Evolutionary conservation across 2,888 invertebrate species (phyloP), one percentile per base, ranked within the genome.

Genomic region (Odontothrips loti): DNA sequence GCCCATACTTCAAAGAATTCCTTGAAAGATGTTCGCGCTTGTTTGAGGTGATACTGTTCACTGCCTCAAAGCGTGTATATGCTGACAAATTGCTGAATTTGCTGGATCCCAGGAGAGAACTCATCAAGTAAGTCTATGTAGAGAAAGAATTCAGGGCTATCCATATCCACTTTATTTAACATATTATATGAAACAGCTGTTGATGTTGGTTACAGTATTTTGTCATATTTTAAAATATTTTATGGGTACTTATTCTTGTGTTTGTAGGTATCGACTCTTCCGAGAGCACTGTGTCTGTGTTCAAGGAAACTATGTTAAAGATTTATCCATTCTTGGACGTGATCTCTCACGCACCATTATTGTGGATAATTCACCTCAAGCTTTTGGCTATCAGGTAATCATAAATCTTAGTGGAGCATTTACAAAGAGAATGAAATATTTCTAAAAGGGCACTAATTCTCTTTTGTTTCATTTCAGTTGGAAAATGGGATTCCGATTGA

Each of bases 401-500:
- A 79, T 79, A 79, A 81, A 81, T 43, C 34, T 82, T 83, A 80
- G 79, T 80, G n/a, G n/a, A n/a, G n/a, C n/a, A n/a, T n/a, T n/a
- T n/a, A n/a, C 79, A 80, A 68, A 75, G 79, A 43, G 79, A 80
- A n/a, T 79, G 68, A 47, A 47, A 81, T 82, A 79, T 27, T 11
- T 79, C 80, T 47, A 34, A n/a, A n/a, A 47, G 20, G 68, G 20
- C 20, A 4, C 79, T 79, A 20, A 20, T 47, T 23, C 12, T 79
- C 78, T 29, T 47, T 27, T 20, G 75, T 48, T 80, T 80, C 15
- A 80, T 63, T 89, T 82, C 90, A 96, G 93, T 88, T 97, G 82
- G 96, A 97, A 88, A 98, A 98, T 88, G 98, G 98, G 47, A 97
- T 98, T 84, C 98, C 98, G 0, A 98, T 98, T 84, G 97, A 97